A percentile compares a stretch with the other conserved stretches of the same genome.
phyloP scores from a whole-genome alignment of 1,140 invertebrate species.

The Danaus melanippus region DNA sequence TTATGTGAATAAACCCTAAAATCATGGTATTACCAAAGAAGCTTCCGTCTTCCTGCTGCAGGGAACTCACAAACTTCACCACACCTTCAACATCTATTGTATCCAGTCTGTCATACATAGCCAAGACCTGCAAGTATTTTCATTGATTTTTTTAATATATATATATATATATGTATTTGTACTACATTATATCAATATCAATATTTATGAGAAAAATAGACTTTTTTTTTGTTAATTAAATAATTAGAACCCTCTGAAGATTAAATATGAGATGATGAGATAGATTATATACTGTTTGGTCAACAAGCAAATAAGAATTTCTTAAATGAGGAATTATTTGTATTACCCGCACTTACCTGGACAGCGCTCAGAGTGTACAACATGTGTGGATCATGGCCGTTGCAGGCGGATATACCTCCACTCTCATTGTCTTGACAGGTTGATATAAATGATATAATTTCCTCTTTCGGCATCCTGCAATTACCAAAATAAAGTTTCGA shows the following conservation, averaged over 20 bases:
- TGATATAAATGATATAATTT: constrained; percentile 90
- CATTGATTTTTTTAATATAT: no score
- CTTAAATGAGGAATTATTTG: no score
- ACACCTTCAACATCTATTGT: constrained; percentile 88
- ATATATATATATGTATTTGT: background rate
- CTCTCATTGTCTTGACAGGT: constrained; percentile 87
- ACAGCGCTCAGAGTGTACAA: constrained; percentile 95
- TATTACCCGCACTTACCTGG: constrained; percentile 74
- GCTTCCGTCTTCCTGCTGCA: constrained; percentile 96
- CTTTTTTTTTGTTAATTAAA: no score
- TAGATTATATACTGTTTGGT: no score
- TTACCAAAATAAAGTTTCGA: background rate
- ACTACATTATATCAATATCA: background rate
- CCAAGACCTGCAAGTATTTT: constrained; percentile 76
- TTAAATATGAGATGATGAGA: no score
- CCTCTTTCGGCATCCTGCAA: constrained; percentile 79
- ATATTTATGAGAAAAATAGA: background rate
- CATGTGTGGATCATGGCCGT: constrained; percentile 96
- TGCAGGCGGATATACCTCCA: constrained; percentile 92
- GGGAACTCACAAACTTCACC: constrained; percentile 84
- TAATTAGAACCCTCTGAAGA: no score
- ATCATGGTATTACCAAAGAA: constrained; percentile 75
- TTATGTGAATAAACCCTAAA: background rate
- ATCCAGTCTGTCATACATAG: constrained; percentile 87
- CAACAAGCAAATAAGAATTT: no score